phyloP scores from a whole-genome alignment of 1,140 invertebrate species.

The Hydropsyche tenuis region DNA sequence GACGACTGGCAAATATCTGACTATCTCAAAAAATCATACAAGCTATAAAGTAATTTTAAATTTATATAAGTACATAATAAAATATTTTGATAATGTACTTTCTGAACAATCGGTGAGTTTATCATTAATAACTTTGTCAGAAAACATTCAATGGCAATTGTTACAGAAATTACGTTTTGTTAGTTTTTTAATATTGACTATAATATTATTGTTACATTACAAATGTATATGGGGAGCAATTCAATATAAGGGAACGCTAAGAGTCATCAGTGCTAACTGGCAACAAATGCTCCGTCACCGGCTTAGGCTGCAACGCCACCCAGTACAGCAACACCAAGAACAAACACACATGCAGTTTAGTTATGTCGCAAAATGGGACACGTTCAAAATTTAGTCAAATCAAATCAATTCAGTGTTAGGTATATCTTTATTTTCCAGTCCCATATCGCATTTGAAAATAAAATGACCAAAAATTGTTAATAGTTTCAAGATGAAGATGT shows the following conservation, averaged over 20 bases:
- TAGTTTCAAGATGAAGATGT: too few relatives aligned
- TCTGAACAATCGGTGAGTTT: conserved; percentile 33
- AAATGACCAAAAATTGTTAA: too few relatives aligned
- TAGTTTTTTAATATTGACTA: conserved; percentile 42
- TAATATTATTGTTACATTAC: conserved; percentile 43
- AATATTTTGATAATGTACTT: conserved; percentile 29
- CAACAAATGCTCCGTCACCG: conserved; percentile 37
- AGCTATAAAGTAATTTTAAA: conserved; percentile 14
- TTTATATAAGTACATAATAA: conserved; percentile 33
- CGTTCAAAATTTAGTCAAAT: not conserved
- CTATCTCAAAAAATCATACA: conserved; percentile 31
- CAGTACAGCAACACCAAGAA: conserved; percentile 46
- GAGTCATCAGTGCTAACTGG: conserved; percentile 46
- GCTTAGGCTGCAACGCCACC: conserved; percentile 44
- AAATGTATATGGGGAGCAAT: conserved; percentile 43
- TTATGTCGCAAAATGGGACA: not conserved
- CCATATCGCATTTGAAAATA: too few relatives aligned
- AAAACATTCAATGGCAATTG: conserved; percentile 29
- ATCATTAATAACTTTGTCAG: not conserved
- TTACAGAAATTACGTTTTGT: conserved; percentile 37
- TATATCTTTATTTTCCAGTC: too few relatives aligned
- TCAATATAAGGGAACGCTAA: conserved; percentile 47
- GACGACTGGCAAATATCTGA: conserved; percentile 19
- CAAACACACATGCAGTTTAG: conserved; percentile 45
- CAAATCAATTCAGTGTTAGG: too few relatives aligned